These are phyloP conservation scores for Drosophila pseudotalamancana DNA, from an alignment of 2,888 invertebrate species.

Conservation along the genomic window DNA sequence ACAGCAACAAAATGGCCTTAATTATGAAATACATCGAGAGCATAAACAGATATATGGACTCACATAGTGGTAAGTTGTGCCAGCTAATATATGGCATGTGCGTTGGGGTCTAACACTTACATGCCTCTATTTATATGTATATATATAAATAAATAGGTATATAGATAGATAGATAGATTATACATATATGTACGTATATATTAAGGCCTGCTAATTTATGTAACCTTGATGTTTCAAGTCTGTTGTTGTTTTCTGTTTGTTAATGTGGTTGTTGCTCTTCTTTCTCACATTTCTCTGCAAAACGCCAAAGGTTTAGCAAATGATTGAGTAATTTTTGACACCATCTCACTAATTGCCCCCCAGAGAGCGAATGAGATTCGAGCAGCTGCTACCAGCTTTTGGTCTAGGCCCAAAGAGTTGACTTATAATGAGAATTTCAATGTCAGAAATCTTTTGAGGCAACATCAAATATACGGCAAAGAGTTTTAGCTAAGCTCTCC, in stretches of 20 bases:
- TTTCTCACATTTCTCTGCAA: slow-evolving; percentile 61
- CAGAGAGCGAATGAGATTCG: slow-evolving; percentile 3
- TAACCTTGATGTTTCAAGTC: slow-evolving; percentile 73
- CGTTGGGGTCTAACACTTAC: background rate
- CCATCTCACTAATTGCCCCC: slow-evolving; percentile 72
- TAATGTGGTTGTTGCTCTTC: slow-evolving; percentile 28
- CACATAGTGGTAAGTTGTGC: slow-evolving; percentile 90
- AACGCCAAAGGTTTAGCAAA: slow-evolving; percentile 54
- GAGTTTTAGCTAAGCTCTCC: background rate
- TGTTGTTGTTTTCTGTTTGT: background rate
- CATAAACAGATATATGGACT: slow-evolving; percentile 92
- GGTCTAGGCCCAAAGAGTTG: background rate
- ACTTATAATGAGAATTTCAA: slow-evolving; percentile 34
- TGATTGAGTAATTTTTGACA: slow-evolving; percentile 76
- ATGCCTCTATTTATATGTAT: slow-evolving; percentile 2
- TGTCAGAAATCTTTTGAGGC: slow-evolving; percentile 22
- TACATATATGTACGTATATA: background rate
- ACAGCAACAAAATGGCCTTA: slow-evolving; percentile 88
- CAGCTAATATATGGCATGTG: background rate
- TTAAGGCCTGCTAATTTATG: slow-evolving; percentile 63
- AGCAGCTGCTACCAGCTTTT: slow-evolving; percentile 19
- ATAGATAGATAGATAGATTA: background rate
- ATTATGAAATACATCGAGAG: slow-evolving; percentile 91
- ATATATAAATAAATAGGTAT: background rate
- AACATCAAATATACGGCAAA: background rate